Base-by-base conservation (phyloP, 1,140 invertebrate species). In the Scylla paramamosain region DNA sequence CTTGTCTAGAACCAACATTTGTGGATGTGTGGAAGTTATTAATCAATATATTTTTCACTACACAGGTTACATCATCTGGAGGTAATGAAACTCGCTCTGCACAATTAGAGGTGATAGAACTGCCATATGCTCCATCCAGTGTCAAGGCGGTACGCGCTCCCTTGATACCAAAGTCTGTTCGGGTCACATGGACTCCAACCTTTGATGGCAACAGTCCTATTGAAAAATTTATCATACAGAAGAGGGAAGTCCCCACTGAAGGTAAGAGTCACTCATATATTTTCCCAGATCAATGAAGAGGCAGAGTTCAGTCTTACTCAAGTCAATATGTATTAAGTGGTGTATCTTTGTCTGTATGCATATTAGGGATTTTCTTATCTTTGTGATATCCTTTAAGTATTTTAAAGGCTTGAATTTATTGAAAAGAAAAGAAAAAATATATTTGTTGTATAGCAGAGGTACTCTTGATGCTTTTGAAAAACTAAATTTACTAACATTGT, bases 141-240 rank as follows among this genome's bases (percentile, higher is more conserved):
- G 98, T 99, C 0, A 97, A 98, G 96, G 99, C 99, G 0, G 97
- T 97, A 87, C 97, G 98, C 29, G 96, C 97, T 12, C 95, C 96
- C 52, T 95, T 96, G 14, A 95, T 96, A 96, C 96, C 96, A 87
- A 96, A 97, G 96, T 97, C 97, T 20, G 98, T 99, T 59, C 99
- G 99, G 97, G 98, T 99, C 0, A 98, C 98, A 20, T 99, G 99
- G 99, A 98, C 98, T 12, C 98, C 99, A 0, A 98, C 98, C 16
- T 99, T 99, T 97, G 98, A 99, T 97, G 99, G 99, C 82, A 99
- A 99, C 97, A 99, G 99, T 97, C 98, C 99, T 1, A 98, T 99
- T 88, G 98, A 98, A 94, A 99, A 99, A 96, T 99, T 98, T 97
- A 99, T 99, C 95, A 97, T 99, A 39, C 99, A 99, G 97, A 98